These are phyloP conservation scores for Cataglyphis cursor DNA, from an alignment of 2,888 invertebrate genomes.

Conservation along the genomic window DNA sequence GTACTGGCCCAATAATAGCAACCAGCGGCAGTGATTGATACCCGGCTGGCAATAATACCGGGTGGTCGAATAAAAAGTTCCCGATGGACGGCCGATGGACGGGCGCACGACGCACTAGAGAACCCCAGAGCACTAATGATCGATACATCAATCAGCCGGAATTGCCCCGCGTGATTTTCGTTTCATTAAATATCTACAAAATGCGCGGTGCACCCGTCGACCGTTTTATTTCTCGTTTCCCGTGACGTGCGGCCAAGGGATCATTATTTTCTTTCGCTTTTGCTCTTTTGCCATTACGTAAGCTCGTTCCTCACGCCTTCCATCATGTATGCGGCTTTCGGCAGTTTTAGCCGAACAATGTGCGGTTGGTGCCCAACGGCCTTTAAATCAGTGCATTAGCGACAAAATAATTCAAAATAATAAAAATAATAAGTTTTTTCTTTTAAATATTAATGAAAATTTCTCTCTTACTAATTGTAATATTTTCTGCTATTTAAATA, in stretches of 20 bases:
- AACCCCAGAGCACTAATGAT: conserved; percentile 70
- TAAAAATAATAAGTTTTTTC: not conserved
- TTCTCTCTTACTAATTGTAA: conserved; percentile 12
- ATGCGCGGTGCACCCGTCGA: conserved; percentile 42
- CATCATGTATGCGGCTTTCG: conserved; percentile 27
- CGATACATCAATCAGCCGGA: conserved; percentile 75
- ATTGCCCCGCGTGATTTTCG: conserved; percentile 72
- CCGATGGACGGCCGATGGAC: conserved; percentile 62
- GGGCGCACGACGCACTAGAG: conserved; percentile 60
- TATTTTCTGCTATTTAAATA: not conserved
- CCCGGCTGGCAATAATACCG: conserved; percentile 73
- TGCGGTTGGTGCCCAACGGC: conserved; percentile 18
- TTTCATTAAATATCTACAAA: conserved; percentile 72
- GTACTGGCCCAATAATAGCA: conserved; percentile 77
- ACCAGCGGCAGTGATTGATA: conserved; percentile 78
- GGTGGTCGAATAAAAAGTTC: conserved; percentile 68
- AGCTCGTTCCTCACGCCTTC: conserved; percentile 36
- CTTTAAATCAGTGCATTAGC: conserved; percentile 40
- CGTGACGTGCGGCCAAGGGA: conserved; percentile 32
- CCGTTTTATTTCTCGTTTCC: conserved; percentile 39
- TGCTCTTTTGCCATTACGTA: conserved; percentile 58
- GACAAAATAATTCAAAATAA: conserved; percentile 25
- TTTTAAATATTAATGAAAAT: not conserved
- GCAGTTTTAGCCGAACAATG: conserved; percentile 44
- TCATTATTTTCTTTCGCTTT: conserved; percentile 70